Base-by-base conservation (phyloP, 2,113 vertebrate genomes). In the Sebastes fasciatus region DNA sequence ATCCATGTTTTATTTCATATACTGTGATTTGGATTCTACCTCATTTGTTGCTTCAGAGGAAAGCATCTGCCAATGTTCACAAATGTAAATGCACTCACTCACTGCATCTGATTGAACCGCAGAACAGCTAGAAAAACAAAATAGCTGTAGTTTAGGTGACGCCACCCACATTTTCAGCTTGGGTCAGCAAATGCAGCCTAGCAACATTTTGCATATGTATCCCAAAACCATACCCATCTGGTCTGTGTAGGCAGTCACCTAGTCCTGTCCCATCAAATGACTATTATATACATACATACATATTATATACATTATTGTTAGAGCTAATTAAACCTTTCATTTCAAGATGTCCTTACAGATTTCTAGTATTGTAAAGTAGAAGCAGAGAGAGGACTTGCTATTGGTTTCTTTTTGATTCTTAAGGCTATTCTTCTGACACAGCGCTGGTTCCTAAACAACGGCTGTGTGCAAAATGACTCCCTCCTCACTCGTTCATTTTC, bases 161-260 rank as follows among this genome's bases (percentile, higher is more conserved):
- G 11, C 51, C 60, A 12, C 68, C 61, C 49, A 72, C 42, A 71
- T 16, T 45, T 40, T 23, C 48, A 79, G 46, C 66, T 51, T 8
- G 16, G 45, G 64, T 77, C 63, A 49, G 19, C 19, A 60, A 68
- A 77, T 40, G 51, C 63, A 48, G 11, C 55, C 19, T 6, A 4
- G 64, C 8, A 70, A 43, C 42, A 21, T 60, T 46, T 10, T 77
- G 21, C 40, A 8, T 55, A 45, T 42, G 49, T 77, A n/a, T 19
- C 63, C 63, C 21, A 46, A 12, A 21, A 14, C 21, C 11, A 19
- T 17, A 2, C 4, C 4, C 2, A 14, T 43, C 48, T 45, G 51
- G 16, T 16, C 23, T 51, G 58, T 51, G 58, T 51, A 4, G 43
- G 45, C 40, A 58, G 9, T 72, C 19, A 51, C 17, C 10, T 55